A percentile compares a stretch with the other conserved stretches of the same genome.
Conservation (phyloP, 2,888 invertebrate genomes). For the Saturnia japonica region DNA sequence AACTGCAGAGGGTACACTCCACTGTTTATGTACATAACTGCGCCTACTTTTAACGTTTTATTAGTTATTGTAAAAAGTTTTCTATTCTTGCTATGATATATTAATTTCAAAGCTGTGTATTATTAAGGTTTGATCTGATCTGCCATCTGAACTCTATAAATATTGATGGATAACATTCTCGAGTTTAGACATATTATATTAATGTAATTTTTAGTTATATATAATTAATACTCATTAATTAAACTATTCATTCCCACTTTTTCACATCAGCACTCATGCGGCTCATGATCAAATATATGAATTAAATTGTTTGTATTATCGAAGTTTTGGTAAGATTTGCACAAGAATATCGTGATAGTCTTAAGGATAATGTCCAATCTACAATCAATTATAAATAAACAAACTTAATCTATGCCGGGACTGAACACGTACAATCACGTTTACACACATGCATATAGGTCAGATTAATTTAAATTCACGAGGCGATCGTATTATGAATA, state of each 20-base stretch:
- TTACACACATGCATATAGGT: slow-evolving; percentile 40
- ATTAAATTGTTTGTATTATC: not conserved
- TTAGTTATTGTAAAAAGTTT: not conserved
- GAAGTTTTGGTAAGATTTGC: not conserved
- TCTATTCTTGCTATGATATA: too few relatives aligned
- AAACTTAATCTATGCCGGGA: slow-evolving; percentile 24
- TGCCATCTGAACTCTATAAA: not conserved
- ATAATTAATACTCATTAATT: too few relatives aligned
- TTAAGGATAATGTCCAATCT: not conserved
- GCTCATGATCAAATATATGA: not conserved
- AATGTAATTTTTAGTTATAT: too few relatives aligned
- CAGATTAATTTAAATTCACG: slow-evolving; percentile 55
- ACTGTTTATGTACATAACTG: not conserved
- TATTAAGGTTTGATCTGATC: not conserved
- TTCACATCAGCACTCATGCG: not conserved
- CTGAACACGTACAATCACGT: slow-evolving; percentile 29
- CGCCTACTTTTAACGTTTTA: not conserved
- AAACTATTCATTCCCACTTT: not conserved
- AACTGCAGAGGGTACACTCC: not conserved
- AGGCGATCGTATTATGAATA: slow-evolving; percentile 55
- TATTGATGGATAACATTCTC: not conserved
- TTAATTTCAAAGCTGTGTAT: not conserved
- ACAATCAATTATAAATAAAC: slow-evolving; percentile 2
- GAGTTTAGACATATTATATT: too few relatives aligned
- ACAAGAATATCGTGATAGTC: not conserved